phyloP scores from a whole-genome alignment of 2,797 vertebrate genomes.

The Spinus olivaceus region DNA sequence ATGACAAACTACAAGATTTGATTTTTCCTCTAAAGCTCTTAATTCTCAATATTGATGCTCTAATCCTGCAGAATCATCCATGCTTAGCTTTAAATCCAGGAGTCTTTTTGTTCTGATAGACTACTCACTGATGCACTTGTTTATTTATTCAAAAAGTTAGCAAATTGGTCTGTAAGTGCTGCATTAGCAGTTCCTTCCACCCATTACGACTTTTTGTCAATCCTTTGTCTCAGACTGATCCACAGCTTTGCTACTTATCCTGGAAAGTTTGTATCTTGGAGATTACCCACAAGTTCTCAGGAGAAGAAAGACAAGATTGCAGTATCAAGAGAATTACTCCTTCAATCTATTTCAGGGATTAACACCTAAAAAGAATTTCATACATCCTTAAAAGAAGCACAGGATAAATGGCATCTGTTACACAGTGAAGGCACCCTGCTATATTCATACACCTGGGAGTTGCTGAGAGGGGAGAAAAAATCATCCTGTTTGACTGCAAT shows the following conservation, averaged over 20 bases:
- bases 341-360: background rate
- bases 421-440: background rate
- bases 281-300: background rate
- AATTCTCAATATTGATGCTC: background rate
- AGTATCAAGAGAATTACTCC: background rate
- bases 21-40: background rate
- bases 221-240: background rate
- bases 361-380: background rate
- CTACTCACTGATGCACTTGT: background rate
- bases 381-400: background rate
- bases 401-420: background rate
- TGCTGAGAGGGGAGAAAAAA: background rate
- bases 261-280: background rate
- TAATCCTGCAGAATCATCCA: slow-evolving; percentile 14
- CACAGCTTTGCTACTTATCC: background rate
- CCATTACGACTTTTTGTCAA: background rate
- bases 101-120: background rate
- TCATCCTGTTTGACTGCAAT: background rate
- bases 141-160: background rate
- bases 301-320: background rate
- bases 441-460: background rate
- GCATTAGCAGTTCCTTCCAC: background rate
- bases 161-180: background rate
- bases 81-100: background rate
- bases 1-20: background rate